Conservation (phyloP, 2,113 vertebrate species). For the Brachirus orientalis region DNA sequence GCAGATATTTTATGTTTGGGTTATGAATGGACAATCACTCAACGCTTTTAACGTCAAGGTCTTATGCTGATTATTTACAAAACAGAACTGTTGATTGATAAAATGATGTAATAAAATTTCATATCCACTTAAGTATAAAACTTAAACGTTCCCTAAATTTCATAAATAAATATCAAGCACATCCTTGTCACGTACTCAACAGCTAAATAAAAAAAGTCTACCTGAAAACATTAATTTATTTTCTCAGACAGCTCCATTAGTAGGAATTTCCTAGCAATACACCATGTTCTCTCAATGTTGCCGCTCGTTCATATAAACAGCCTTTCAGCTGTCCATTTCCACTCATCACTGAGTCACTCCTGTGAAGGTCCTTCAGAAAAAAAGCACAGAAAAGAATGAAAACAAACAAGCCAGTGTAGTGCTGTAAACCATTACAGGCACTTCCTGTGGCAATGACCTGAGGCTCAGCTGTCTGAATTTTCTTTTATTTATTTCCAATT, state of each 20-base stretch:
- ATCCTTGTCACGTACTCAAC: no score
- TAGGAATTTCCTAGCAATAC: constrained; percentile 19
- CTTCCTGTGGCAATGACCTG: constrained; percentile 59
- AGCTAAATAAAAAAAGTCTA: background rate
- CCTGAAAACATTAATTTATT: background rate
- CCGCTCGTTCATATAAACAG: background rate
- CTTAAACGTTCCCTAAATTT: no score
- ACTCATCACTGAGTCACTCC: constrained; percentile 49
- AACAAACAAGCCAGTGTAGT: constrained; percentile 46
- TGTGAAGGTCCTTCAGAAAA: constrained; percentile 45
- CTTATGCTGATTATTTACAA: no score
- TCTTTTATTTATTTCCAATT: constrained; percentile 11
- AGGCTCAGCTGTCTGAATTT: background rate
- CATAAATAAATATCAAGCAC: no score
- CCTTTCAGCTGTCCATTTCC: constrained; percentile 1
- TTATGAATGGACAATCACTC: no score
- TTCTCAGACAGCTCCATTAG: background rate
- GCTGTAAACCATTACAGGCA: constrained; percentile 38
- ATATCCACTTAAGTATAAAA: no score
- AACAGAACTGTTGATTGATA: no score
- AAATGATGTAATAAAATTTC: no score
- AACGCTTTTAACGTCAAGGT: no score
- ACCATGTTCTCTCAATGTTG: constrained; percentile 5
- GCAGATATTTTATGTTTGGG: no score
- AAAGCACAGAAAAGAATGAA: constrained; percentile 20